phyloP scores from a whole-genome alignment of 2,113 vertebrate species.

The Eolophus roseicapilla region DNA sequence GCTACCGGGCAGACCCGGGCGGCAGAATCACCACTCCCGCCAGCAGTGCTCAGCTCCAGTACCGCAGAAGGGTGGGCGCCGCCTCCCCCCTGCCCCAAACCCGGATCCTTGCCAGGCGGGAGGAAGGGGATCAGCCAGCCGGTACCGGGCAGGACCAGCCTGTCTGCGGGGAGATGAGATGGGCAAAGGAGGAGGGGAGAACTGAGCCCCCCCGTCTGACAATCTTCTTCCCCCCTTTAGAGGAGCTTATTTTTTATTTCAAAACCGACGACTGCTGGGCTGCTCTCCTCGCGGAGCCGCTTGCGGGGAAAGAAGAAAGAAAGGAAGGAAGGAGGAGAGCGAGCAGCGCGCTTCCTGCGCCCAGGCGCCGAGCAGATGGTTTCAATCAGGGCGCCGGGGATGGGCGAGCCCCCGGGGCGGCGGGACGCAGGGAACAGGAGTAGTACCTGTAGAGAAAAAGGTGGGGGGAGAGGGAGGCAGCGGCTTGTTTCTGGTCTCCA shows the following conservation, averaged over 20 bases:
- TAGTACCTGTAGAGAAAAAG: neutral
- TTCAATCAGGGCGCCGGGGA: neutral
- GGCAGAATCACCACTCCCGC: neutral
- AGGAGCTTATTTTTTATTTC: neutral
- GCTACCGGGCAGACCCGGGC: neutral
- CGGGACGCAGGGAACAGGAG: neutral
- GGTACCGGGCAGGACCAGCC: neutral
- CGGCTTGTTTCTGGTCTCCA: neutral
- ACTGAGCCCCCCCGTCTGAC: neutral
- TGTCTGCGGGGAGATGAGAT: neutral
- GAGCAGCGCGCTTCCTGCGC: constrained; percentile 7
- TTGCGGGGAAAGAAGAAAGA: neutral
- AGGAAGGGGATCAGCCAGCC: neutral
- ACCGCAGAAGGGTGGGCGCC: neutral
- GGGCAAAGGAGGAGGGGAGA: neutral
- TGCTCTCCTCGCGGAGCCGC: neutral
- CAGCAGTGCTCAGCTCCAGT: neutral
- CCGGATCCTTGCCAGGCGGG: neutral
- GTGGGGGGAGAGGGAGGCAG: neutral
- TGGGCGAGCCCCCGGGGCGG: neutral
- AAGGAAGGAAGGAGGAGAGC: neutral
- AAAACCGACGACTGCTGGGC: neutral
- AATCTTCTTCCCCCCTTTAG: neutral
- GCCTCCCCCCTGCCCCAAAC: neutral
- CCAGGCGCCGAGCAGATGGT: neutral